phyloP scores from a whole-genome alignment of 2,113 vertebrate genomes.

The Heterotilapia buettikoferi region DNA sequence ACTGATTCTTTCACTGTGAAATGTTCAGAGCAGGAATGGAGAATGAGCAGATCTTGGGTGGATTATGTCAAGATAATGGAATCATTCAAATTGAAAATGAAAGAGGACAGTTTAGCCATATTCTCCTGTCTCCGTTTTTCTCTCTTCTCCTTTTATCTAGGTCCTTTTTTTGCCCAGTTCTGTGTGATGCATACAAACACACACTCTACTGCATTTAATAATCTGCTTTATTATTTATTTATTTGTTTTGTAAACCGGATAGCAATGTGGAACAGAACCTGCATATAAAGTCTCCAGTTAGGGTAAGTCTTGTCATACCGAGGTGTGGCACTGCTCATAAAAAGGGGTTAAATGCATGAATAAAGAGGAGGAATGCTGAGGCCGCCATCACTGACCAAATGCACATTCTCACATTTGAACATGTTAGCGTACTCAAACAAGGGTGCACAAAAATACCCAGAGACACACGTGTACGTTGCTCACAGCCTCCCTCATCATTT shows the following conservation, averaged over 20 bases:
- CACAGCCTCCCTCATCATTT: slow-evolving; percentile 6
- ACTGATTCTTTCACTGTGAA: slow-evolving; percentile 29
- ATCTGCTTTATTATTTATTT: not conserved
- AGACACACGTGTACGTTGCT: not conserved
- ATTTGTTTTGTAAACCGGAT: slow-evolving; percentile 34
- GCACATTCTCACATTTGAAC: not conserved
- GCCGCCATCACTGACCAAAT: not conserved
- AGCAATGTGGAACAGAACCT: slow-evolving; percentile 41
- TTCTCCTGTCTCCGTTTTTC: slow-evolving; percentile 14
- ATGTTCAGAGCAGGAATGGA: slow-evolving; percentile 16
- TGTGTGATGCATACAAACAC: not conserved
- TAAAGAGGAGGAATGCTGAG: slow-evolving; percentile 20
- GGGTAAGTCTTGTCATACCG: slow-evolving; percentile 38
- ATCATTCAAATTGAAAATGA: slow-evolving; percentile 60
- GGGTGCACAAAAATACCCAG: not conserved
- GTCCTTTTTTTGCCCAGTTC: not conserved
- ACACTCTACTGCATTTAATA: not conserved
- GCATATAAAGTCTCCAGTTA: slow-evolving; percentile 67
- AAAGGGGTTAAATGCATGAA: slow-evolving; percentile 36
- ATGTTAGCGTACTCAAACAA: not conserved
- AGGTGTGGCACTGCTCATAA: slow-evolving; percentile 33
- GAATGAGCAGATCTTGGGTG: slow-evolving; percentile 49
- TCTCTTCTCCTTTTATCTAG: not conserved
- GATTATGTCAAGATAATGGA: slow-evolving; percentile 65
- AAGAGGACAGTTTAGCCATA: slow-evolving; percentile 47